Base-by-base conservation (phyloP, 2,797 vertebrate genomes). In the Artibeus lituratus region DNA sequence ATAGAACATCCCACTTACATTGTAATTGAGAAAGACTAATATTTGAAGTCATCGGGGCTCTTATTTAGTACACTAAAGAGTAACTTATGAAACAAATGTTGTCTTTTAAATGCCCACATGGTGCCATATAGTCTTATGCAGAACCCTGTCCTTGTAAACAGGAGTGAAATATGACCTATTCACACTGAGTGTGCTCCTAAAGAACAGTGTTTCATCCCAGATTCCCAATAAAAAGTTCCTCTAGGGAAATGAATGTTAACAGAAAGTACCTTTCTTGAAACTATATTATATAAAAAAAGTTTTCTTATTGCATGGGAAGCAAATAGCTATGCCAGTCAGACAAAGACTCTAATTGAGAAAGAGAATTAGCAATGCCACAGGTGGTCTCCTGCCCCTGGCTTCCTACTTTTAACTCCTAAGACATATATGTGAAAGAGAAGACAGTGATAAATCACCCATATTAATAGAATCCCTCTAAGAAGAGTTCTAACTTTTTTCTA, bases 141-240 rank as follows among this genome's bases (percentile, higher is more conserved):
- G 91, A 95, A 51, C 78, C 39, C 35, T 94, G 81, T 80, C 67
- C 91, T 92, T 95, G 37, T 94, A 95, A 97, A 96, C 84, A 87
- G 87, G 35, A 95, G 74, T 97, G 96, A 97, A 97, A 95, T 93
- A 29, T 93, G 95, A 97, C 81, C 89, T 86, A 80, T 81, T 88
- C 39, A 94, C 59, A 32, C 7, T 83, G 80, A 67, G 83, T 87
- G 39, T 94, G 72, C 87, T 96, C 72, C 80, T 89, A 89, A 94
- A 97, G 87, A 96, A 87, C 65, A 97, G 69, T 93, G 53, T 92
- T 97, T 96, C 88, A 92, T 96, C 91, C 95, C 95, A 96, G 86
- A 96, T 83, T 93, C 67, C 93, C 92, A 95, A 87, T 96, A 93
- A 97, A 97, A 96, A 87, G 0, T 94, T 94, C 80, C 96, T 96